Base-by-base conservation (phyloP, 1,140 invertebrate species). In the Musca domestica region DNA sequence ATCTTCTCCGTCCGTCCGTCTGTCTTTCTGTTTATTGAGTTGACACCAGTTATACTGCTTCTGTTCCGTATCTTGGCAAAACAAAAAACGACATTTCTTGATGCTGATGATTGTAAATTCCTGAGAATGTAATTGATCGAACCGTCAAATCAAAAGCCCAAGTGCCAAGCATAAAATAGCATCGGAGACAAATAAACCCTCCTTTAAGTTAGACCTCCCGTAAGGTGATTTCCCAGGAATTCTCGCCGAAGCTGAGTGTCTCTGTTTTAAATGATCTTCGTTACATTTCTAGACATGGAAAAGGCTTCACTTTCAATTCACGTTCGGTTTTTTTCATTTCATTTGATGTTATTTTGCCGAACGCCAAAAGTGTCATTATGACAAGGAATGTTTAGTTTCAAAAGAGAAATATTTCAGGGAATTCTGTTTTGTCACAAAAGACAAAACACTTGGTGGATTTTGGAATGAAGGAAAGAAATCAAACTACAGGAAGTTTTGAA, bases 81-180 rank as follows among this genome's bases (percentile, higher is more conserved):
- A 12, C 34, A 5, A 10, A 41, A 41, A n/a, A n/a, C n/a, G 34
- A n/a, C 12, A 7, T 41, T 41, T 41, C 10, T 41, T 41, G 4
- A 2, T 41, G 34, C 10, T 41, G 34, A 41, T 41, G 4, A 41
- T 41, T 41, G 34, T 41, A 5, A 19, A 41, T 61, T 61, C 56
- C 34, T 61, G 56, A 61, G 56, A 61, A 61, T 30, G 56, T 61
- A 61, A 61, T 61, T 61, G 56, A 61, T 61, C 56, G 56, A 61
- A 34, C 19, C 3, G 10, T 14, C 10, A 25, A 23, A 54, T 23
- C 52, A 54, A 54, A 20, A 20, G 22, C 52, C n/a, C 23, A 25
- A 41, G 34, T 15, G 15, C 7, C 20, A 54, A 20, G 12, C 19
- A 54, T 30, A 41, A 14, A 54, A 23, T 34, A 61, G 27, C 34